Evolutionary conservation across 2,888 invertebrate species (phyloP).

Genomic region (Onthophagus sagittarius): DNA sequence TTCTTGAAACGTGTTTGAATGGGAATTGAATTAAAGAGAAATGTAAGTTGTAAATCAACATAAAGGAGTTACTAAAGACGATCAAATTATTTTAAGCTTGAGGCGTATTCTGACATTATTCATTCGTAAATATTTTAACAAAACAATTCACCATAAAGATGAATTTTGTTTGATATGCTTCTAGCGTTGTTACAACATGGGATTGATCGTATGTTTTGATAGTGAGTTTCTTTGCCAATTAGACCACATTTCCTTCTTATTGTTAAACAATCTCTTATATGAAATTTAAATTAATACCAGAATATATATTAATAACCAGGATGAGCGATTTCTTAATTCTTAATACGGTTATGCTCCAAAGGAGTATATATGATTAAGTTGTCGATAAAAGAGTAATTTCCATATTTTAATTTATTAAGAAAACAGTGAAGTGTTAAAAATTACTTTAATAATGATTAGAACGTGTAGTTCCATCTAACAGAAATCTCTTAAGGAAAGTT

Average conservation of each 20-base stretch:
- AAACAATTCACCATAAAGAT: not conserved
- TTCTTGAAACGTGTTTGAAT: not conserved
- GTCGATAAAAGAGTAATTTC: too few species aligned
- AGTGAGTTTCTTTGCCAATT: not conserved
- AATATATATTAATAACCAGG: not conserved
- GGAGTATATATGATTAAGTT: too few species aligned
- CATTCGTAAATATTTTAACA: not conserved
- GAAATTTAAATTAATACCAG: too few species aligned
- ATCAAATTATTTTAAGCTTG: not conserved
- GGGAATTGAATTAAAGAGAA: not conserved
- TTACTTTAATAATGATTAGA: not conserved
- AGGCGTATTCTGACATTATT: not conserved
- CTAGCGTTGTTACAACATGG: not conserved
- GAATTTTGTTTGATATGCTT: not conserved
- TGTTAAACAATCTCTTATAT: not conserved
- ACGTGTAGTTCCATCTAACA: not conserved
- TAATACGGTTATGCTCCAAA: too few species aligned
- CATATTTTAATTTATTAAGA: not conserved
- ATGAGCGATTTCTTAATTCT: not conserved
- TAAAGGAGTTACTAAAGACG: not conserved
- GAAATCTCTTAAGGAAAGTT: not conserved
- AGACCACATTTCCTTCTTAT: not conserved
- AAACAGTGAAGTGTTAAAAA: not conserved
- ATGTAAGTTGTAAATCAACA: not conserved
- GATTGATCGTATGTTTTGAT: not conserved